Percentiles rank a stretch among this genome's conserved stretches.
Conservation (phyloP, 2,797 vertebrate species). For the Choloepus didactylus region DNA sequence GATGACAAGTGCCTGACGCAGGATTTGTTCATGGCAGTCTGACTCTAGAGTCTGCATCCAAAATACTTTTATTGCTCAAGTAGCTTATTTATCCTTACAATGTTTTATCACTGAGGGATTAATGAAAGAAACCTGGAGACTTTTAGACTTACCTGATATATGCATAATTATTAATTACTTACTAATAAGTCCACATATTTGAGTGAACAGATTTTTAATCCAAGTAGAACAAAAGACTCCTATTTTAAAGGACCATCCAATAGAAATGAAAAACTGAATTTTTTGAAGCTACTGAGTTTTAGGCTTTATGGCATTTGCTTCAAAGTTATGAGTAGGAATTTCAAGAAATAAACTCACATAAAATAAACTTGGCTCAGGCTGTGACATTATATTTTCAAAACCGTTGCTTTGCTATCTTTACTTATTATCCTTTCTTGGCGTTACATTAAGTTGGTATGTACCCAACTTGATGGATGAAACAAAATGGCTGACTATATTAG, state of each 20-base stretch:
- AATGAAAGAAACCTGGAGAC: not conserved
- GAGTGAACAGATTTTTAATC: not conserved
- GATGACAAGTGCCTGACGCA: not conserved
- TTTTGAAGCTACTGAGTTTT: not conserved
- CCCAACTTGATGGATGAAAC: conserved; percentile 60
- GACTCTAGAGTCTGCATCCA: not conserved
- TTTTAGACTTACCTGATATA: not conserved
- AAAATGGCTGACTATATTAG: conserved; percentile 69
- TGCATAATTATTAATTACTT: not conserved
- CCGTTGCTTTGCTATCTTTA: conserved; percentile 28
- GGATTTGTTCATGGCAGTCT: not conserved
- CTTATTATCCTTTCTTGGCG: not conserved
- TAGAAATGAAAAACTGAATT: not conserved
- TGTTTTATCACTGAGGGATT: not conserved
- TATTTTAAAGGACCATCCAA: not conserved
- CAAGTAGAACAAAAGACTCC: not conserved
- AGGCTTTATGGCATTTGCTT: not conserved
- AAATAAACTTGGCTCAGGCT: conserved; percentile 23
- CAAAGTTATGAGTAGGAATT: conserved; percentile 30
- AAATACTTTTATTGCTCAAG: fast-evolving
- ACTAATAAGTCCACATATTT: not conserved
- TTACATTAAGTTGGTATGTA: conserved; percentile 50
- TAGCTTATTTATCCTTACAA: not conserved
- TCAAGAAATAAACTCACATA: conserved; percentile 35
- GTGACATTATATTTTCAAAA: conserved; percentile 71